Conservation (phyloP, 2,113 vertebrate genomes). For the Notiomystis cincta region DNA sequence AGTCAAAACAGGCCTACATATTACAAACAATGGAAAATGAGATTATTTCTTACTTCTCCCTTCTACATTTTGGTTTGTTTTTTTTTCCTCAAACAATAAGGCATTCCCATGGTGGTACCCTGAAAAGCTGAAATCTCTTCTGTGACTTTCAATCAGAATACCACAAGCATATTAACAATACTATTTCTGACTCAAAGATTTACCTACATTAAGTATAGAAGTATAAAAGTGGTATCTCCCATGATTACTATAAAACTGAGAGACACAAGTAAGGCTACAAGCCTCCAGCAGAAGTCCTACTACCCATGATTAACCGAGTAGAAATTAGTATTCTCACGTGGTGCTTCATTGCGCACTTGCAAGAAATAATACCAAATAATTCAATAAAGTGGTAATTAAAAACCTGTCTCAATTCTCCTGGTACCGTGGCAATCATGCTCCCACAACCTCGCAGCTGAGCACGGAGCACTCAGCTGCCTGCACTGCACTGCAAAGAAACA, state of each 20-base stretch:
- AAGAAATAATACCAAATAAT: conserved; percentile 67
- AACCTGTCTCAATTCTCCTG: conserved; percentile 63
- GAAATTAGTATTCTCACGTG: conserved; percentile 60
- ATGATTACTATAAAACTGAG: not conserved
- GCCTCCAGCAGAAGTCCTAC: not conserved
- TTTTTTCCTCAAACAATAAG: not conserved
- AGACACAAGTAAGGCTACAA: not conserved
- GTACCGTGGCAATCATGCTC: conserved; percentile 40
- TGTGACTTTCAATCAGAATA: not conserved
- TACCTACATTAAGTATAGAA: not conserved
- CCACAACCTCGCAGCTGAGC: conserved; percentile 45
- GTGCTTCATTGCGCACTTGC: conserved; percentile 28
- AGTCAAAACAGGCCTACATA: not conserved
- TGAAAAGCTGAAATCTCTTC: not conserved
- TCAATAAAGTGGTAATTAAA: conserved; percentile 66
- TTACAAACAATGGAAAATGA: conserved; percentile 1
- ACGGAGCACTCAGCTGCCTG: conserved; percentile 44
- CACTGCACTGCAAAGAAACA: not conserved
- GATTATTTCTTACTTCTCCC: not conserved
- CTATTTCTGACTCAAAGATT: not conserved
- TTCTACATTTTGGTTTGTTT: not conserved
- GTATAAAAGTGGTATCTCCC: not conserved
- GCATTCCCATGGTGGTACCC: not conserved
- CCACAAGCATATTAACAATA: not conserved
- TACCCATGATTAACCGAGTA: conserved; percentile 16